A percentile compares a stretch with the other conserved stretches of the same genome.
These are phyloP conservation scores for Chrysotoxum bicinctum DNA, from an alignment of 2,888 invertebrate genomes.

Conservation along the genomic window DNA sequence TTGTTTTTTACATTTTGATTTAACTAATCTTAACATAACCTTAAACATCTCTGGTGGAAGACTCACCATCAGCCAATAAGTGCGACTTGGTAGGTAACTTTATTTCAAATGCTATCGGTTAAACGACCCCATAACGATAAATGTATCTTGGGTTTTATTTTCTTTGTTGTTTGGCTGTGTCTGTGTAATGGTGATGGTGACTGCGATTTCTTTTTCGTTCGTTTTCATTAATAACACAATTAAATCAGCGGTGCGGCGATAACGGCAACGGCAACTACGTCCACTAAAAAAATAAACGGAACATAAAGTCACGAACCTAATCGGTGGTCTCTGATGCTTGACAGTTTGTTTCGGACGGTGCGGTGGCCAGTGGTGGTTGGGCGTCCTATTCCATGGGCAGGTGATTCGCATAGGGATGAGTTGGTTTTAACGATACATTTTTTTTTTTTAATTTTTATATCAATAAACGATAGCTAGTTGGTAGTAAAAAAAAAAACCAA, in stretches of 20 bases:
- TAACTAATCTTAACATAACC: background rate
- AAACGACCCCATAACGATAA: constrained; percentile 71
- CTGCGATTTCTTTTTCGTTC: constrained; percentile 59
- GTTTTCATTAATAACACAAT: constrained; percentile 69
- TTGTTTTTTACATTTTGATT: no score
- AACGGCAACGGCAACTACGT: background rate
- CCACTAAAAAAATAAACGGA: constrained; percentile 21
- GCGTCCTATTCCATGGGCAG: background rate
- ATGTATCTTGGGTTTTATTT: constrained; percentile 65
- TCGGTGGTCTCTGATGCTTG: constrained; percentile 31
- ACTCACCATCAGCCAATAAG: background rate
- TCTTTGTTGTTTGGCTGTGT: constrained; percentile 14
- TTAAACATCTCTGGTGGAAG: background rate
- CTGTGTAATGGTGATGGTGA: constrained; percentile 19
- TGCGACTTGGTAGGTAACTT: background rate
- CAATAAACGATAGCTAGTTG: background rate
- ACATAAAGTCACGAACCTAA: constrained; percentile 57
- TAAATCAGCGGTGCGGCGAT: constrained; percentile 24
- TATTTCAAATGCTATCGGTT: constrained; percentile 48
- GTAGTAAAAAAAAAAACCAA: background rate
- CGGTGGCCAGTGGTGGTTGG: background rate
- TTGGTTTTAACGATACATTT: background rate
- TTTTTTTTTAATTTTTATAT: constrained; percentile 9
- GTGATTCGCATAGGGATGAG: constrained; percentile 13
- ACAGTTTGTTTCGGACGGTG: constrained; percentile 4